Percentiles rank a stretch among this genome's conserved stretches.
These are phyloP conservation scores for Hirundichthys speculiger DNA, from an alignment of 2,113 vertebrate genomes.

Conservation along the genomic window DNA sequence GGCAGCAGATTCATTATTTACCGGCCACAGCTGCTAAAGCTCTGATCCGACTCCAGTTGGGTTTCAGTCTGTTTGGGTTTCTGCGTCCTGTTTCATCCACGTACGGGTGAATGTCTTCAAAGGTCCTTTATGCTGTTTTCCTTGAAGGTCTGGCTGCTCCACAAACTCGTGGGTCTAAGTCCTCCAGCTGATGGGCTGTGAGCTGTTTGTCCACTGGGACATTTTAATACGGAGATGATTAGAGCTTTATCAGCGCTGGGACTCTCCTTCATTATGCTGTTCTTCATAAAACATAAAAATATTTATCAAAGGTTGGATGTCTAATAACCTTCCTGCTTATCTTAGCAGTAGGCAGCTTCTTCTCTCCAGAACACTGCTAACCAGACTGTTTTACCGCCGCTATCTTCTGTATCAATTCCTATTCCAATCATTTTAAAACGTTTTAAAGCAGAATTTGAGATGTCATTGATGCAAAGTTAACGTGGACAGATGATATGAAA, in stretches of 20 bases:
- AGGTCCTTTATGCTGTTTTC: constrained; percentile 4
- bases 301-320: constrained; percentile 16
- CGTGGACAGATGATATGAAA: too few relatives aligned
- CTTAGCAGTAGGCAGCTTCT: constrained; percentile 2
- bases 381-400: too few relatives aligned
- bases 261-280: constrained; percentile 22
- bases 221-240: constrained; percentile 23
- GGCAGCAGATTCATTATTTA: constrained; percentile 59
- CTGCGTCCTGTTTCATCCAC: constrained; percentile 45
- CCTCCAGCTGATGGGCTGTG: constrained; percentile 21
- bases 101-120: neutral
- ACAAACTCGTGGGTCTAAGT: constrained; percentile 17
- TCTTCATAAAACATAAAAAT: constrained; percentile 22
- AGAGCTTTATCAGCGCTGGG: constrained; percentile 3
- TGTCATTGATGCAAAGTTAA: too few relatives aligned
- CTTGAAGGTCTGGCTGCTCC: neutral
- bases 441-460: too few relatives aligned
- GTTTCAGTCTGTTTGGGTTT: constrained; percentile 15
- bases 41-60: constrained; percentile 17
- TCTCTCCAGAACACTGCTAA: neutral
- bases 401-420: too few relatives aligned
- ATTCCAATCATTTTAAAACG: too few relatives aligned
- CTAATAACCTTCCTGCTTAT: constrained; percentile 22
- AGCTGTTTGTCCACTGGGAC: constrained; percentile 13
- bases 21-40: constrained; percentile 14